Evolutionary conservation across 2,888 invertebrate genomes (phyloP), one percentile per base, ranked within the genome.

Genomic region (Teleogryllus oceanicus): DNA sequence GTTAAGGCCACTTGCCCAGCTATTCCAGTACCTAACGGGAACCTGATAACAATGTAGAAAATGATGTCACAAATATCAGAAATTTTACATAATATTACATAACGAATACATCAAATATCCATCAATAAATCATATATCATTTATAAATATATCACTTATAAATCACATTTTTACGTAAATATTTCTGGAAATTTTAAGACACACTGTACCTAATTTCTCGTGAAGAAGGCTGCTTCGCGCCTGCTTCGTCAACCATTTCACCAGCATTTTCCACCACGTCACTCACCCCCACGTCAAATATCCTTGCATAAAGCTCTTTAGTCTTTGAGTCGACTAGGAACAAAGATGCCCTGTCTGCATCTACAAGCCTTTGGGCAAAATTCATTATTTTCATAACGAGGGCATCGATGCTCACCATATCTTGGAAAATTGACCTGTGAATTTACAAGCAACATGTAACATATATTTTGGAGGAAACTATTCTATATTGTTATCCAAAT

Each of bases 341-440:
- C 24, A 96, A 88, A 0, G 95, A 95, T 0, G 95, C 95, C 51
- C 95, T 88, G 85, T 96, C 96, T 0, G 96, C 96, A 83, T 92
- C 92, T 11, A 96, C 95, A 11, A 96, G 88, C 76, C 91, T 90
- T 85, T 95, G 94, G 0, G 94, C 95, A 85, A 93, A 94, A 85
- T 94, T 93, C 91, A 96, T 92, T 81, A 96, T 93, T 85, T 94
- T 93, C 86, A 93, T 92, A 51, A 96, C 94, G 1, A 96, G 89
- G 81, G 91, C 90, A 84, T 95, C 94, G 89, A 95, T 92, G 83
- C 94, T 94, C 77, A 94, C 92, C 91, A 96, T 95, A 85, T 96
- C 94, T 88, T 95, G 94, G 85, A 96, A 96, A 85, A 96, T 94
- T 12, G 94, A 94, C 86, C 95, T 95, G 87, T 50, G 75, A 74